Conservation (phyloP, 2,888 invertebrate genomes). For the Caenorhabditis sp. region DNA sequence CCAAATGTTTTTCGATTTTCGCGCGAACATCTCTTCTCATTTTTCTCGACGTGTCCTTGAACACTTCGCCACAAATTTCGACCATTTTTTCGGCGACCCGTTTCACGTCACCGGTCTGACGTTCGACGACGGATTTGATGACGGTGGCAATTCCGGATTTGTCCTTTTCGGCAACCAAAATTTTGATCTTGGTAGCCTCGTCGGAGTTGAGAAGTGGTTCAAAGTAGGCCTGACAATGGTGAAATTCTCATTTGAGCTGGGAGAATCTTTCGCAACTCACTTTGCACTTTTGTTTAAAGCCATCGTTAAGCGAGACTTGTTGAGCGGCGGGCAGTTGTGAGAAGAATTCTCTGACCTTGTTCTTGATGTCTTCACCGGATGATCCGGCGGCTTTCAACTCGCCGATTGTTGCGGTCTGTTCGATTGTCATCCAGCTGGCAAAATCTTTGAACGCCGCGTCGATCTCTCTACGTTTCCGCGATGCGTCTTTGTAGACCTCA, state of each 20-base stretch:
- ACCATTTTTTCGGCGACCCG: slow-evolving; percentile 36
- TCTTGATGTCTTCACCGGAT: slow-evolving; percentile 41
- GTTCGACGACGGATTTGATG: slow-evolving; percentile 29
- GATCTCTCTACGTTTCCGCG: slow-evolving; percentile 17
- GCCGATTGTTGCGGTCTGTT: slow-evolving; percentile 32
- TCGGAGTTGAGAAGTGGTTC: slow-evolving; percentile 29
- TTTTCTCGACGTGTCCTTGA: slow-evolving; percentile 21
- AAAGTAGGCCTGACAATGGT: slow-evolving; percentile 46
- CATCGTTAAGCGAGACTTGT: slow-evolving; percentile 29
- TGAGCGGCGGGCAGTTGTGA: slow-evolving; percentile 35
- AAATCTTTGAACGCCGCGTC: slow-evolving; percentile 23
- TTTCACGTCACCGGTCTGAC: slow-evolving; percentile 39
- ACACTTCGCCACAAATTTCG: slow-evolving; percentile 29
- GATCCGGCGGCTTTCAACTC: slow-evolving; percentile 42
- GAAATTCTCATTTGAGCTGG: slow-evolving; percentile 45
- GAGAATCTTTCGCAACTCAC: slow-evolving; percentile 16
- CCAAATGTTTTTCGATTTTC: slow-evolving; percentile 16
- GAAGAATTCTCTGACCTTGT: slow-evolving; percentile 53
- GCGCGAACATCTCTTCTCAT: slow-evolving; percentile 18
- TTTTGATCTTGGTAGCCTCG: slow-evolving; percentile 32
- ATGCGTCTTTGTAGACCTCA: slow-evolving; percentile 11
- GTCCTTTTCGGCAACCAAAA: slow-evolving; percentile 8
- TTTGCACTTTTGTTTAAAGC: slow-evolving; percentile 51
- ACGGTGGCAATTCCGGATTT: slow-evolving; percentile 22
- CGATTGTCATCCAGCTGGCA: slow-evolving; percentile 28